phyloP scores from a whole-genome alignment of 2,797 vertebrate genomes.

The Gymnocypris eckloni region DNA sequence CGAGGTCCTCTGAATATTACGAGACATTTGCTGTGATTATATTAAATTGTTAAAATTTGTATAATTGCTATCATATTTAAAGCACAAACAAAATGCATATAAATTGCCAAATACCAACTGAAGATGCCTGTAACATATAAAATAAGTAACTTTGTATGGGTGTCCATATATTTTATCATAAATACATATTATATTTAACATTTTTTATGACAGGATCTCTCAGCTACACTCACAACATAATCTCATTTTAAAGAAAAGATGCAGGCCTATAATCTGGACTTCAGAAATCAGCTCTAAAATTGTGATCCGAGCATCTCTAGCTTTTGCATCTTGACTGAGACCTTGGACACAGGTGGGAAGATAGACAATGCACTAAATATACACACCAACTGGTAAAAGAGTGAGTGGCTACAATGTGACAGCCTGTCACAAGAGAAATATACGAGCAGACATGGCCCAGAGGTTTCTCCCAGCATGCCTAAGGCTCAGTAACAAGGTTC shows the following conservation, averaged over 20 bases:
- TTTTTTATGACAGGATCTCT: background rate
- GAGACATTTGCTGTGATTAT: background rate
- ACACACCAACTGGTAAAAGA: conserved; percentile 13
- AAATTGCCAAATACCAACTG: background rate
- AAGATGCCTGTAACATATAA: background rate
- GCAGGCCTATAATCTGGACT: background rate
- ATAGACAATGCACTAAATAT: background rate
- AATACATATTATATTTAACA: background rate
- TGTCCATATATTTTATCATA: background rate
- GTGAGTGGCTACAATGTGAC: background rate
- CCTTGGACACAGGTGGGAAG: background rate
- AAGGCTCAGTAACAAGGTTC: conserved; percentile 24
- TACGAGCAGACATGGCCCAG: background rate
- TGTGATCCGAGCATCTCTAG: background rate
- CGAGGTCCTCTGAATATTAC: background rate
- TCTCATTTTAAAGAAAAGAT: background rate
- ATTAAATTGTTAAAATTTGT: background rate
- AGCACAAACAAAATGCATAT: background rate
- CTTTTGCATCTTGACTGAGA: background rate
- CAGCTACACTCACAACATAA: background rate
- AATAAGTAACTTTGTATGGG: background rate
- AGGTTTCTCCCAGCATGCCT: conserved; percentile 2
- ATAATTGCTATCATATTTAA: conserved; percentile 1
- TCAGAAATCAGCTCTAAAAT: background rate
- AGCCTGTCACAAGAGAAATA: background rate